Conservation (phyloP, 2,888 invertebrate species). For the Teleiodes luculella region DNA sequence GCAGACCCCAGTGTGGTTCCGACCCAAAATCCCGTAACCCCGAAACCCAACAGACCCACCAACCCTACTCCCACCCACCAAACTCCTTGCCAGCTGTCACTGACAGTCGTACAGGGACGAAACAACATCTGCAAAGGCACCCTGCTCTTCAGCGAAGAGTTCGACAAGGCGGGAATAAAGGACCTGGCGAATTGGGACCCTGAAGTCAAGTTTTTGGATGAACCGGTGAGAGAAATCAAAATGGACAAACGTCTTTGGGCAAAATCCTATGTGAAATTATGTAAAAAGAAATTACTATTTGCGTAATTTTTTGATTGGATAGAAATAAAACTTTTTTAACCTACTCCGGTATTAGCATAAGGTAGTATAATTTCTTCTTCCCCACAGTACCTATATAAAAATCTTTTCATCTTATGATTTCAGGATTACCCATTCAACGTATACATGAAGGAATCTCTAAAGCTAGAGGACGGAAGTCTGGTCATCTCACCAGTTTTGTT, state of each 20-base stretch:
- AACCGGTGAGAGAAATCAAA: slow-evolving; percentile 72
- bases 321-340: no score
- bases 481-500: slow-evolving; percentile 79
- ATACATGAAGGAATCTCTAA: slow-evolving; percentile 79
- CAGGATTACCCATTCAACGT: slow-evolving; percentile 85
- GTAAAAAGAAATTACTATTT: no score
- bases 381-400: no score
- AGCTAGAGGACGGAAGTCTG: slow-evolving; percentile 72
- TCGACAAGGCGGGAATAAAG: slow-evolving; percentile 49
- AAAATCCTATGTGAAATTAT: no score
- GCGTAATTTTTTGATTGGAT: no score
- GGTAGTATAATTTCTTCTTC: no score
- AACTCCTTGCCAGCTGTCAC: slow-evolving; percentile 39
- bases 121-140: slow-evolving; percentile 66
- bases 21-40: background rate
- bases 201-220: slow-evolving; percentile 76
- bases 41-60: background rate
- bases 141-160: slow-evolving; percentile 81
- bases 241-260: no score
- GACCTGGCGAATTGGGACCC: slow-evolving; percentile 67
- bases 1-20: slow-evolving; percentile 29
- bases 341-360: no score
- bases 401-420: slow-evolving; percentile 15
- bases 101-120: slow-evolving; percentile 44
- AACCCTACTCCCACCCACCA: slow-evolving; percentile 20